Conservation (phyloP, 2,113 vertebrate genomes). For the Galbula dea region DNA sequence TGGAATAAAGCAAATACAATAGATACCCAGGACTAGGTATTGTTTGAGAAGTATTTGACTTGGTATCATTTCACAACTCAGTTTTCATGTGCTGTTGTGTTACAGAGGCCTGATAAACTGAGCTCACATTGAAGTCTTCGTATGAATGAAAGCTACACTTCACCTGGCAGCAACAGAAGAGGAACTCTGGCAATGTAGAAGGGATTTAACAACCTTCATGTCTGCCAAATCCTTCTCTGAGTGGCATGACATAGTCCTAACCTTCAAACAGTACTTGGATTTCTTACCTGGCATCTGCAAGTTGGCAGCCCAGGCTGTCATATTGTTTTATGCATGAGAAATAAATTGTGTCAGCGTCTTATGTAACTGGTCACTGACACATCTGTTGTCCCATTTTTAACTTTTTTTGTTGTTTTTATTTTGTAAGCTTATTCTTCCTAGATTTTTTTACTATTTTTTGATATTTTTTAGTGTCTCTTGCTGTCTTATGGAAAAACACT, state of each 20-base stretch:
- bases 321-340: background rate
- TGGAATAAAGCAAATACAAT: background rate
- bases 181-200: background rate
- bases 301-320: background rate
- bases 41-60: background rate
- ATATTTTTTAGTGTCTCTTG: background rate
- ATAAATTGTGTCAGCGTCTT: background rate
- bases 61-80: background rate
- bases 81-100: background rate
- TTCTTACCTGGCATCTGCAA: background rate
- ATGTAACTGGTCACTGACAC: background rate
- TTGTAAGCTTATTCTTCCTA: background rate
- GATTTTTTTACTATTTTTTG: background rate
- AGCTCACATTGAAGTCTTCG: background rate
- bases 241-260: background rate
- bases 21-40: background rate
- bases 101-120: background rate
- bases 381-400: background rate
- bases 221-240: background rate
- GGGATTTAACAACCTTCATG: background rate
- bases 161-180: background rate
- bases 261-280: background rate
- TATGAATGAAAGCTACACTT: fast-evolving
- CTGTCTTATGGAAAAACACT: background rate
- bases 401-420: background rate